Conservation (phyloP, 2,113 vertebrate genomes). For the Phalacrocorax aristotelis region DNA sequence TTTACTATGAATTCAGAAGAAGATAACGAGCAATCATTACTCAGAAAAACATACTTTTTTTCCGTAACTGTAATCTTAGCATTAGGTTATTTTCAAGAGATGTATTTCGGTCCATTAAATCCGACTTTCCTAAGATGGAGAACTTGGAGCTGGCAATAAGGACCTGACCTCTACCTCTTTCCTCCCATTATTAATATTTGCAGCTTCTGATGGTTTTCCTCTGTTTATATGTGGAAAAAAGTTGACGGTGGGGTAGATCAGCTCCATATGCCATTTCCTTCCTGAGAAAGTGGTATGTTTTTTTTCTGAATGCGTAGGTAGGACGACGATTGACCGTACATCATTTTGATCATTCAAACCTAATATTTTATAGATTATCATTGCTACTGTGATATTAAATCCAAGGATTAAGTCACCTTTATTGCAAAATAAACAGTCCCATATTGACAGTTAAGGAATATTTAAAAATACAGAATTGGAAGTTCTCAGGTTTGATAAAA, state of each 20-base stretch:
- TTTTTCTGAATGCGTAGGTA: not conserved
- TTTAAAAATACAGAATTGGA: not conserved
- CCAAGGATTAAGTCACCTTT: not conserved
- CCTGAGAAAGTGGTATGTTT: not conserved
- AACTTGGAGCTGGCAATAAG: not conserved
- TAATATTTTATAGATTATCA: not conserved
- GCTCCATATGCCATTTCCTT: not conserved
- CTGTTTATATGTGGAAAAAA: not conserved
- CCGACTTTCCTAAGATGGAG: not conserved
- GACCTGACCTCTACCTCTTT: not conserved
- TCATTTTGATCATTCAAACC: not conserved
- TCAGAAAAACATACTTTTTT: not conserved
- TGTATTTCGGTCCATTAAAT: not conserved
- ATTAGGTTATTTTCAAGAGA: not conserved
- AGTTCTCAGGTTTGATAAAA: not conserved
- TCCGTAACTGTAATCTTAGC: not conserved
- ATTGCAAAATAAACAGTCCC: not conserved
- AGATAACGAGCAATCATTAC: not conserved
- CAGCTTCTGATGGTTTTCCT: not conserved
- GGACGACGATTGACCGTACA: accelerated
- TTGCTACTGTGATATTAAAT: not conserved
- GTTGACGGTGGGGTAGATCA: not conserved
- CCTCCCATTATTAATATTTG: not conserved
- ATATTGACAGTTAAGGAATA: not conserved
- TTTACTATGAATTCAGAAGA: not conserved